These are phyloP conservation scores for Drosophila melanogaster DNA, from an alignment of 1,140 invertebrate genomes.

Conservation along the genomic window Release_6_plus_ISO1_MT NT_033777.3:28916001-28916500, in stretches of 20 bases:
- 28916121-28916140: conserved; percentile 51
- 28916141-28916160: conserved; percentile 50
- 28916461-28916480: conserved; percentile 34
- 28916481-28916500: conserved; percentile 77
- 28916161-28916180: conserved; percentile 64
- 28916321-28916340: conserved; percentile 77
- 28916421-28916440: conserved; percentile 61
- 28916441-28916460: conserved; percentile 82
- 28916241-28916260: conserved; percentile 18
- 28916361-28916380: conserved; percentile 43
- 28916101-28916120: conserved; percentile 14
- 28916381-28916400: conserved; percentile 24
- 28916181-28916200: conserved; percentile 66
- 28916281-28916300: conserved; percentile 67
- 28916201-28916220: conserved; percentile 68
- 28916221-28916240: conserved; percentile 58
- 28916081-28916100: conserved; percentile 7
- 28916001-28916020: conserved; percentile 81
- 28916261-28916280: conserved; percentile 38
- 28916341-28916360: conserved; percentile 70
- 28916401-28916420: conserved; percentile 41
- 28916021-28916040: conserved; percentile 68
- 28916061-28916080: conserved; percentile 63
- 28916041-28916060: conserved; percentile 75
- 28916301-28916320: conserved; percentile 58